These are phyloP conservation scores for Solenopsis fugax DNA, from an alignment of 1,140 invertebrate species.

Conservation along the genomic window DNA sequence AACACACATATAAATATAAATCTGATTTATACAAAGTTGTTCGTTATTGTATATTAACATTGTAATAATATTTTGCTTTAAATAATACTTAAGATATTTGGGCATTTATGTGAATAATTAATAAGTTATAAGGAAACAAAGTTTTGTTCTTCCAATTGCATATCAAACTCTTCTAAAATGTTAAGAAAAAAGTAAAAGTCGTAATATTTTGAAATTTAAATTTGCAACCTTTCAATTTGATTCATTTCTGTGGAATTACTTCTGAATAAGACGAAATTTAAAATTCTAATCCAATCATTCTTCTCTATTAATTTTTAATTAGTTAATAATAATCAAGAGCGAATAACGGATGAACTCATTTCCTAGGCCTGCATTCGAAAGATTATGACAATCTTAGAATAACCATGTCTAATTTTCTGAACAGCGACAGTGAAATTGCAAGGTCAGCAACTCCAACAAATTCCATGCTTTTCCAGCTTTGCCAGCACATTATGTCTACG, in stretches of 20 bases:
- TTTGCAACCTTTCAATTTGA: not conserved
- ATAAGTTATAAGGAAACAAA: not conserved
- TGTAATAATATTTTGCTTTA: not conserved
- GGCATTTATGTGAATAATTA: not conserved
- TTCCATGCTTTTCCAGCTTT: slow-evolving; percentile 7
- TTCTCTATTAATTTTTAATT: slow-evolving; percentile 14
- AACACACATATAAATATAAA: not conserved
- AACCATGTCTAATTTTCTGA: not conserved
- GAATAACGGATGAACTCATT: not conserved
- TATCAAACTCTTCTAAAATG: not conserved
- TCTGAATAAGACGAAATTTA: not conserved
- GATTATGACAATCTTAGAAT: not conserved
- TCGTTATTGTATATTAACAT: not conserved
- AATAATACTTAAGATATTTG: not conserved
- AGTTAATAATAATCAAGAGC: not conserved
- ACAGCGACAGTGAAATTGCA: not conserved
- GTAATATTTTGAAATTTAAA: not conserved
- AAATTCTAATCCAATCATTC: not conserved
- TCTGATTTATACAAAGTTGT: not conserved
- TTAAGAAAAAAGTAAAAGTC: not conserved
- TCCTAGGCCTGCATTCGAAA: not conserved
- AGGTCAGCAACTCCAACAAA: not conserved
- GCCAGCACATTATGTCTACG: not conserved
- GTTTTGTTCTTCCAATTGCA: not conserved
- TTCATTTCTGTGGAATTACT: not conserved